A percentile compares a stretch with the other conserved stretches of the same genome.
Conservation (phyloP, 2,113 vertebrate species). For the Oryzias woworae region DNA sequence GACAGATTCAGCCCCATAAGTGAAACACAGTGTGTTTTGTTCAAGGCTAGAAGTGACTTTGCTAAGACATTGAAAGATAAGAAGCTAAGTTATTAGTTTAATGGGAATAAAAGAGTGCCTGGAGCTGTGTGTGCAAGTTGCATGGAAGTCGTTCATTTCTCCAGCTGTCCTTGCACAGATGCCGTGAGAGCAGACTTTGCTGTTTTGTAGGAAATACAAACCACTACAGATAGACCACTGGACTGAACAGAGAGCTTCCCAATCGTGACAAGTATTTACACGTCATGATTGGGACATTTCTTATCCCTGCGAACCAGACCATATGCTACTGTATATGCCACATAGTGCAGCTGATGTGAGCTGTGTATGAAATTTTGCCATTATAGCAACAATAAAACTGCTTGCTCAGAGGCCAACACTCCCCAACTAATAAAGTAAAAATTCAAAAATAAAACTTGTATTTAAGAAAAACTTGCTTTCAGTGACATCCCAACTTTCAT, state of each 20-base stretch:
- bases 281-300: slow-evolving; percentile 9
- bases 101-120: slow-evolving; percentile 62
- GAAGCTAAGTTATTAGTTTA: slow-evolving; percentile 68
- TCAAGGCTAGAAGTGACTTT: slow-evolving; percentile 70
- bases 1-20: slow-evolving; percentile 52
- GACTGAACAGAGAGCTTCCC: slow-evolving; percentile 11
- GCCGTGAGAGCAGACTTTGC: slow-evolving; percentile 11
- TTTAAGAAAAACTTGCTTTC: too few relatives aligned
- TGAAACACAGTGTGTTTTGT: slow-evolving; percentile 64
- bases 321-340: too few relatives aligned
- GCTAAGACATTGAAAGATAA: slow-evolving; percentile 67
- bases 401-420: too few relatives aligned
- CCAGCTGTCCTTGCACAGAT: slow-evolving; percentile 32
- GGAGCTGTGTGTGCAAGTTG: slow-evolving; percentile 48
- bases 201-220: slow-evolving; percentile 36
- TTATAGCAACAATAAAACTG: too few relatives aligned
- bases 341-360: too few relatives aligned
- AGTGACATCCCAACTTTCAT: too few relatives aligned
- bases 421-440: too few relatives aligned
- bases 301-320: neutral
- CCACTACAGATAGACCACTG: slow-evolving; percentile 30
- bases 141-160: slow-evolving; percentile 44
- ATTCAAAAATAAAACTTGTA: too few relatives aligned
- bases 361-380: too few relatives aligned
- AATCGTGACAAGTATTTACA: slow-evolving; percentile 4